A percentile compares a stretch with the other conserved stretches of the same genome.
Evolutionary conservation across 2,113 vertebrate species (phyloP).

Genomic region (Podilymbus podiceps): DNA sequence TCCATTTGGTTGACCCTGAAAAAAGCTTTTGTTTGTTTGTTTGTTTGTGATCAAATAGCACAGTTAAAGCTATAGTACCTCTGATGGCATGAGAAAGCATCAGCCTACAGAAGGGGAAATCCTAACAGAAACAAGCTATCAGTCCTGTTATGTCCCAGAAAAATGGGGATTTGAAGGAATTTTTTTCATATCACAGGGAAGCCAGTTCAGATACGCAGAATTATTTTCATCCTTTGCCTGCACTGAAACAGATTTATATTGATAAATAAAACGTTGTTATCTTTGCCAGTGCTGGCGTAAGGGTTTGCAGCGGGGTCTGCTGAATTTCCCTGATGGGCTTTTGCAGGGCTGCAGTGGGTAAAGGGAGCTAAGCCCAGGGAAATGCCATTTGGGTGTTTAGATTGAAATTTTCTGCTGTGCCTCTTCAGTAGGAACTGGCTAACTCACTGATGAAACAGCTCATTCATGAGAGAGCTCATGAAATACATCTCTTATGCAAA

Average conservation of each 20-base stretch:
- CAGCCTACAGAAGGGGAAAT: too few relatives aligned
- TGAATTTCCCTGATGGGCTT: background rate
- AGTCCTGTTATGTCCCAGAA: background rate
- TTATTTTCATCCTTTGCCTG: background rate
- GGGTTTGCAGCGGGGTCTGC: background rate
- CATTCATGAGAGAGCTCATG: conserved; percentile 7
- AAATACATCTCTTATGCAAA: conserved; percentile 43
- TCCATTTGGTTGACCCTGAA: background rate
- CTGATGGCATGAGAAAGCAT: background rate
- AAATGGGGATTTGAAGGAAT: background rate
- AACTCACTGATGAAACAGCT: background rate
- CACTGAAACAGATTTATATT: background rate
- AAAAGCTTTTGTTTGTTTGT: background rate
- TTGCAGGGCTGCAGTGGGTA: background rate
- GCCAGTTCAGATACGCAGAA: background rate
- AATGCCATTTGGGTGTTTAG: background rate
- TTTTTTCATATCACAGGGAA: background rate
- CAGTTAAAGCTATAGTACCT: background rate
- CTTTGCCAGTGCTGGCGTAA: rapidly evolving
- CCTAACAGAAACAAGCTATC: background rate
- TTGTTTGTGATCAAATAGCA: background rate
- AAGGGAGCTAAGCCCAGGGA: background rate
- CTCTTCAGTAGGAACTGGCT: background rate
- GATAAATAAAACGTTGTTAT: background rate
- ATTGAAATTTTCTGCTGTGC: background rate